These are phyloP conservation scores for Ochotona curzoniae DNA, from an alignment of 2,113 vertebrate genomes.

Conservation along the genomic window DNA sequence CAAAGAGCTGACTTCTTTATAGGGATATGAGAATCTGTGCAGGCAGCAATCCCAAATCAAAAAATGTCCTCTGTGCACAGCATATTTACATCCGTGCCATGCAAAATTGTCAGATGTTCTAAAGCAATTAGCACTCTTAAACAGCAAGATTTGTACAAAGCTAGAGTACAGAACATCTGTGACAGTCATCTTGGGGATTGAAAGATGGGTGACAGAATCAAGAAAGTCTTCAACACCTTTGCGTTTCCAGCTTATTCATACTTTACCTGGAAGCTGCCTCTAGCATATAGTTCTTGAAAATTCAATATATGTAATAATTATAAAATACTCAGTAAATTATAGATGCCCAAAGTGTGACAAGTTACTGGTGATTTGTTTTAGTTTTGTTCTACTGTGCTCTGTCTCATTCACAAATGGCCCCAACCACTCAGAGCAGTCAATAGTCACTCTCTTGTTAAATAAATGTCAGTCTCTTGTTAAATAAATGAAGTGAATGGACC, in stretches of 20 bases:
- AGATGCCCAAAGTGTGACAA: not conserved
- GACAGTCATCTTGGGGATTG: not conserved
- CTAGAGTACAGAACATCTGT: not conserved
- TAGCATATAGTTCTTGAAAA: not conserved
- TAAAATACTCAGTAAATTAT: not conserved
- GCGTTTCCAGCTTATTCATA: not conserved
- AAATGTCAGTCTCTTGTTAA: not conserved
- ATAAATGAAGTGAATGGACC: not conserved
- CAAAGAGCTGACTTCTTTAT: not conserved
- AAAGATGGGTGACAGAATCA: not conserved
- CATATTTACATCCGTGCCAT: not conserved
- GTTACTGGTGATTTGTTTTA: not conserved
- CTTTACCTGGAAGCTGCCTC: not conserved
- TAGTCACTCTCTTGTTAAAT: not conserved
- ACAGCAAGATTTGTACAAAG: not conserved
- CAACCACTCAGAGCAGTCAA: not conserved
- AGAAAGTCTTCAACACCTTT: not conserved
- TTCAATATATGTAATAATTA: not conserved
- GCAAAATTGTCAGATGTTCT: not conserved
- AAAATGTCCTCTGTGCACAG: not conserved
- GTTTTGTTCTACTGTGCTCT: not conserved
- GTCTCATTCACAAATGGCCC: not conserved
- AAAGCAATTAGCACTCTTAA: not conserved
- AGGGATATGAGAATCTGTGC: accelerated
- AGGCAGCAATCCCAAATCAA: not conserved